These are phyloP conservation scores for Scrobipalpa atriplicella DNA, from an alignment of 2,888 invertebrate species.

Conservation along the genomic window DNA sequence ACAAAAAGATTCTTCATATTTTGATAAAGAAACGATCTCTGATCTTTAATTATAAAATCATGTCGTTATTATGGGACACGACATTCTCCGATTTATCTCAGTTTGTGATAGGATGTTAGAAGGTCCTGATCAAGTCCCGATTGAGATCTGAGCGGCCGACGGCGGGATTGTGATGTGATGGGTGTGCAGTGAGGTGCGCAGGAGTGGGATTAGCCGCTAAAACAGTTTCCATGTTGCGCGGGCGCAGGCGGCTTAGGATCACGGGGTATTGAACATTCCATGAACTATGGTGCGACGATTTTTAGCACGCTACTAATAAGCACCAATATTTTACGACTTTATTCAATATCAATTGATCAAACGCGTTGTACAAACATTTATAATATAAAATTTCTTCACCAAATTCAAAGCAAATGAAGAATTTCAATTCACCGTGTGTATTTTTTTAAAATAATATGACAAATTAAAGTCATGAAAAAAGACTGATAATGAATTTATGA, in stretches of 20 bases:
- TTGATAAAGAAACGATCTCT: neutral
- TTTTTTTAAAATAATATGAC: no score
- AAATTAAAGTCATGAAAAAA: no score
- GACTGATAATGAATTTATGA: no score
- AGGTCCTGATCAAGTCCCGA: neutral
- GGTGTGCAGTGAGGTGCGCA: constrained; percentile 35
- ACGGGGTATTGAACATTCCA: neutral
- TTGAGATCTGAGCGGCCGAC: constrained; percentile 5
- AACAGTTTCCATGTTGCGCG: constrained; percentile 57
- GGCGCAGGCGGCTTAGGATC: constrained; percentile 32
- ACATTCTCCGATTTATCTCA: neutral
- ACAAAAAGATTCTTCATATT: neutral
- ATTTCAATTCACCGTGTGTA: no score
- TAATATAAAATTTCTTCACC: no score
- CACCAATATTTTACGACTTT: no score
- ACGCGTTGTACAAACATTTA: no score
- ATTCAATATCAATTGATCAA: no score
- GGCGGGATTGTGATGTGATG: constrained; percentile 37
- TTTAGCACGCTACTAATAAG: no score
- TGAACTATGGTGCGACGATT: no score
- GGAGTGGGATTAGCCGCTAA: constrained; percentile 41
- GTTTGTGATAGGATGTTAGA: neutral
- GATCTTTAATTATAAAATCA: neutral
- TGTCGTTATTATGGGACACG: neutral
- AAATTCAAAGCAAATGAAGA: no score